Conservation (phyloP, 35 echinoderm and acorn worm species). For the Ophioderma brevispina region DNA sequence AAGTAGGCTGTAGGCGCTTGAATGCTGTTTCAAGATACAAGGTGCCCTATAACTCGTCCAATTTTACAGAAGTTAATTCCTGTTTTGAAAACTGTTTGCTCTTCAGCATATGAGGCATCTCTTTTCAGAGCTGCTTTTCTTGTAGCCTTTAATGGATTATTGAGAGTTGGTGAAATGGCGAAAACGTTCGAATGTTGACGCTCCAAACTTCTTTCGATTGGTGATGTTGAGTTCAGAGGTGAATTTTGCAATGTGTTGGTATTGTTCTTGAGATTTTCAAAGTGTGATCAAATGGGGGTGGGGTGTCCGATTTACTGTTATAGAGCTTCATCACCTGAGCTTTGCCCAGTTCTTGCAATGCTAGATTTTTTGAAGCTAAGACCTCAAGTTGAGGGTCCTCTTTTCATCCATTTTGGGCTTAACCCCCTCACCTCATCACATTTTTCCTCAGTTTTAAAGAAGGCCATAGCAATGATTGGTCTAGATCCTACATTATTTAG, state of each 20-base stretch:
- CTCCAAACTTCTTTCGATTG: too few relatives aligned
- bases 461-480: too few relatives aligned
- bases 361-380: neutral
- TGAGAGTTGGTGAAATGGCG: neutral
- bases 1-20: neutral
- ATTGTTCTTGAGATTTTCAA: slow-evolving; percentile 9
- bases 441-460: neutral
- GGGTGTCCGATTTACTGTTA: neutral
- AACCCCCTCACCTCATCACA: neutral
- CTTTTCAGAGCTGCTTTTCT: neutral
- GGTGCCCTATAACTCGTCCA: neutral
- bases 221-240: too few relatives aligned
- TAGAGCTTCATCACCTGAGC: neutral
- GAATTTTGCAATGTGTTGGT: too few relatives aligned
- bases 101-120: neutral
- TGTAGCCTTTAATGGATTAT: neutral
- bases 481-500: neutral
- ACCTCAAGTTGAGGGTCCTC: neutral
- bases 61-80: neutral
- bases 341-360: neutral
- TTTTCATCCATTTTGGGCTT: neutral
- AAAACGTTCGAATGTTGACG: neutral
- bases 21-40: neutral
- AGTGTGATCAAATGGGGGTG: neutral
- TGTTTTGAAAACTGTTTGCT: neutral